Evolutionary conservation across 2,888 invertebrate genomes (phyloP), one percentile per base, ranked within the genome.

Genomic region (Tetropium fuscum): DNA sequence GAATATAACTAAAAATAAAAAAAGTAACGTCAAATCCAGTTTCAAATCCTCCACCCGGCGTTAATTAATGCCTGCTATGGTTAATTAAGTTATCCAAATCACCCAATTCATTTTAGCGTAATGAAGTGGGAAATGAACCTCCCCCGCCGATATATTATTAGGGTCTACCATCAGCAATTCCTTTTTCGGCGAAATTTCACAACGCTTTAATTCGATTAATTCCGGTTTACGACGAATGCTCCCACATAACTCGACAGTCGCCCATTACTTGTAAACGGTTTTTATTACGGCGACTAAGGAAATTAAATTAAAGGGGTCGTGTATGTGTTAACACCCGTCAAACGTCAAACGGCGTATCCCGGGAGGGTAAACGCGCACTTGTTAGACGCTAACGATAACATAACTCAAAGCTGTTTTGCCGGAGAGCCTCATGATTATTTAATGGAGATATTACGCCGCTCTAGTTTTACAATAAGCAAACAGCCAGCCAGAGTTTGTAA

Each of bases 231-330:
- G 20, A 20, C 20, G 25, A 22, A 20, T 11, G 22, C 41, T 22
- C 41, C 25, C 41, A 43, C 25, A 20, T 22, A 13, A 22, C 36
- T 25, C 19, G 48, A 48, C 36, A 11, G 36, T 36, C 22, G 48
- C 36, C 48, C 36, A 22, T 48, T 47, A 47, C 47, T 48, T 32
- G 48, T 36, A 22, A 25, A 48, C 38, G 48, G 36, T 48, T 48
- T 48, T 48, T 48, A 48, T 36, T 34, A 18, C 27, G 18, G 44
- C 18, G 10, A 34, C 20, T 20, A 44, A 22, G 20, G 34, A 19
- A 48, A 48, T 48, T 48, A 48, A 48, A 48, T 48, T 48, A 48
- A 48, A 20, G 36, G n/a, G 20, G 8, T 25, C 10, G 34, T 36
- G 25, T 36, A 36, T 36, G 38, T 22, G 36, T 48, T 48, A 48